Evolutionary conservation across 2,797 vertebrate species (phyloP).

Genomic region (Falco novaeseelandiae): DNA sequence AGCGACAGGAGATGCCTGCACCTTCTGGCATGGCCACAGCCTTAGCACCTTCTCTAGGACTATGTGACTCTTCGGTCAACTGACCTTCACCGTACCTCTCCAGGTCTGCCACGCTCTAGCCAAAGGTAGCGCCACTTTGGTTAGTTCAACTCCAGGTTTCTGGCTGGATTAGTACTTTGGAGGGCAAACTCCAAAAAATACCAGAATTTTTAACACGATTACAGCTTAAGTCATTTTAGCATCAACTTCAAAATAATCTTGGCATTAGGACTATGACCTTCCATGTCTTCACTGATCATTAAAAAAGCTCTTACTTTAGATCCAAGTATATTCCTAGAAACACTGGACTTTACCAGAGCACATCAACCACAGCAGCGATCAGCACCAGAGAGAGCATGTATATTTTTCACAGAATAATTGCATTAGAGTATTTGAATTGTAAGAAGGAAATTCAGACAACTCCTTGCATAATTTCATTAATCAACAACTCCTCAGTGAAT

Average conservation of each 20-base stretch:
- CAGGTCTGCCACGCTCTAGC: not conserved
- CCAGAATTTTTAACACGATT: too few species aligned
- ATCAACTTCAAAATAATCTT: not conserved
- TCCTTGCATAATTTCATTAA: slow-evolving; percentile 26
- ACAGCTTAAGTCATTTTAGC: not conserved
- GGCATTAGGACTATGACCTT: not conserved
- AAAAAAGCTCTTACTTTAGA: not conserved
- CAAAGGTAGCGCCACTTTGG: not conserved
- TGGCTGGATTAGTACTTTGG: not conserved
- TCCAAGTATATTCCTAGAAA: not conserved
- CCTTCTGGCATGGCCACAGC: not conserved
- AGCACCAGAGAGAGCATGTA: not conserved
- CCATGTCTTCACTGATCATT: not conserved
- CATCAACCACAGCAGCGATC: not conserved
- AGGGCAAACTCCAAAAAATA: not conserved
- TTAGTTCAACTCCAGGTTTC: not conserved
- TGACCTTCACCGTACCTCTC: not conserved
- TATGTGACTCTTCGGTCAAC: not conserved
- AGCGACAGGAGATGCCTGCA: not conserved
- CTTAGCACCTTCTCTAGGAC: not conserved
- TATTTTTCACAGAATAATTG: slow-evolving; percentile 7
- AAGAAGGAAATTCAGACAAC: slow-evolving; percentile 7
- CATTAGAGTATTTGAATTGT: not conserved
- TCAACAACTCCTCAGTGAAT: slow-evolving; percentile 1
- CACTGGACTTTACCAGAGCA: not conserved